These are phyloP conservation scores for Sinohyriopsis cumingii DNA, from an alignment of 2,888 invertebrate species.

Conservation along the genomic window DNA sequence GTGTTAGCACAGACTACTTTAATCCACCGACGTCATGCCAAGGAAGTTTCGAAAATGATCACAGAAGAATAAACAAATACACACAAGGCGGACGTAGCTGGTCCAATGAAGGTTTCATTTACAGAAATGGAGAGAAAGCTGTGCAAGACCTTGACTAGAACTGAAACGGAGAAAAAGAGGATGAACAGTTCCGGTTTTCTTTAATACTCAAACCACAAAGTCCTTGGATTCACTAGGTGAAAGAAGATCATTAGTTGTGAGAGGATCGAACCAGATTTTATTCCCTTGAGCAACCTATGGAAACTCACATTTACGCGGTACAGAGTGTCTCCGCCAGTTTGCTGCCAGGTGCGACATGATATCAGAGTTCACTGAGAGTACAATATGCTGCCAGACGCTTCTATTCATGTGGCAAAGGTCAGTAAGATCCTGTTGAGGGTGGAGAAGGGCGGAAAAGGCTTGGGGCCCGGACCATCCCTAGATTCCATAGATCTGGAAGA, in stretches of 20 bases:
- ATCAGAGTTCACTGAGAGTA: slow-evolving; percentile 12
- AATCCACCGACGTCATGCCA: slow-evolving; percentile 8
- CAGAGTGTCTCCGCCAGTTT: no score
- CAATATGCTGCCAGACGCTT: slow-evolving; percentile 9
- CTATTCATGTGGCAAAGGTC: slow-evolving; percentile 3
- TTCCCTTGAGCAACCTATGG: not conserved
- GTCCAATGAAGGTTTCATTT: not conserved
- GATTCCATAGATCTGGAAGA: no score
- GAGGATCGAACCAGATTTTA: not conserved
- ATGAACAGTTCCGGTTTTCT: slow-evolving; percentile 4
- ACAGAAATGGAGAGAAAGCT: slow-evolving; percentile 2
- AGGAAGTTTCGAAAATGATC: slow-evolving; percentile 11
- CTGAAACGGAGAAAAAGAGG: slow-evolving; percentile 10
- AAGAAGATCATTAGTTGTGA: not conserved
- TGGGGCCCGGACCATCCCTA: no score
- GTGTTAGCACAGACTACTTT: slow-evolving; percentile 3
- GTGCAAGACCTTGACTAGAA: slow-evolving; percentile 1
- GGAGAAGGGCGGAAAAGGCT: no score
- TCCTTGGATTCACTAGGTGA: slow-evolving; percentile 3
- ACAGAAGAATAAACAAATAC: not conserved
- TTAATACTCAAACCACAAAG: not conserved
- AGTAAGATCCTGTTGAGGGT: no score
- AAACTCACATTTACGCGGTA: no score
- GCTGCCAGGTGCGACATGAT: slow-evolving; percentile 9
- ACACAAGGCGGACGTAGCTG: not conserved